Evolutionary conservation across 2,888 invertebrate genomes (phyloP), one percentile per base, ranked within the genome.

Genomic region (Leucophenga maculata): DNA sequence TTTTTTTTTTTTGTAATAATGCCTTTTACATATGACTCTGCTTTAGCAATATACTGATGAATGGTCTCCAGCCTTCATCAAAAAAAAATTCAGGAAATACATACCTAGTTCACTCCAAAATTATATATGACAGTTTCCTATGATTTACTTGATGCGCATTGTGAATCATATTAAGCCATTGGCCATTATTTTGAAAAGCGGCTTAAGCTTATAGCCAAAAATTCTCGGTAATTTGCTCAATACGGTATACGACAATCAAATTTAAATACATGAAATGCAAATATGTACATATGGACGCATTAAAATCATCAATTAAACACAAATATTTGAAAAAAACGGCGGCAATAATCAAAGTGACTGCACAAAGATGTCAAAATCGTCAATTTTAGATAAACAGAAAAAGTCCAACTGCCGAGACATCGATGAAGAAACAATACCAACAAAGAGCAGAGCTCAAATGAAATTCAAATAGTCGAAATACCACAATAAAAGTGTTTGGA

Each of bases 301-400:
- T 26, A 26, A 39, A 39, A 39, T 39, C 39, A 39, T 39, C 39
- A 39, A 39, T 11, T 39, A 39, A 48, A 65, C 50, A 69, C 65
- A 55, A 31, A 46, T 44, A 57, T n/a, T 8, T 9, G 6, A 14
- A 39, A 48, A 65, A 54, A 57, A 13, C 20, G 55, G 46, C 54
- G 46, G 60, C 62, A 60, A 32, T 31, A 32, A 16, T 59, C 59
- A 66, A 66, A 66, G 66, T 0, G 3, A 26, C 44, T n/a, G n/a
- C 55, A 55, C 57, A n/a, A 39, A 57, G 55, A 55, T 54, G 67
- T 67, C 67, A 67, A 57, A 55, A 46, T 20, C 46, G 67, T 67
- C 57, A 57, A 67, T 26, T 55, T 26, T 44, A 22, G 39, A 64
- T 14, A 16, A 59, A 59, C 16, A n/a, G 11, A 59, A 32, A 59